Percentiles rank a stretch among this genome's conserved stretches.
phyloP scores from a whole-genome alignment of 2,888 invertebrate genomes.

The Piscicola geometra region DNA sequence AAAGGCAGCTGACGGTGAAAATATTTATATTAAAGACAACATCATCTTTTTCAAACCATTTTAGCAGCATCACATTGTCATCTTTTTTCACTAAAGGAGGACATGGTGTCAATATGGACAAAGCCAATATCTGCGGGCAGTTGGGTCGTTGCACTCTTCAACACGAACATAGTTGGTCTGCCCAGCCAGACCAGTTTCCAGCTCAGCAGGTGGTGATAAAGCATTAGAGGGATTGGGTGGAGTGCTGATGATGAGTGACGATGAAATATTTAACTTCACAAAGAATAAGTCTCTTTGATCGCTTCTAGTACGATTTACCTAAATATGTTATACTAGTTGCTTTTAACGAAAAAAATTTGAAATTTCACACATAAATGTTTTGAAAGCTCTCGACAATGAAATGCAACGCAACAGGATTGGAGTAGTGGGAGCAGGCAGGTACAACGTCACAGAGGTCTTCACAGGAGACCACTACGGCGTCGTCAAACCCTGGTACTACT shows the following conservation, averaged over 20 bases:
- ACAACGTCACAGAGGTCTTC: slow-evolving; percentile 42
- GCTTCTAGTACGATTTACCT: too few relatives aligned
- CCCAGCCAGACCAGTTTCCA: slow-evolving; percentile 38
- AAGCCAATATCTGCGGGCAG: slow-evolving; percentile 43
- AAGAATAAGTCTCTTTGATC: too few relatives aligned
- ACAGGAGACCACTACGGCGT: slow-evolving; percentile 44
- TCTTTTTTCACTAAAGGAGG: slow-evolving; percentile 39
- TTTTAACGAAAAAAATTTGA: too few relatives aligned
- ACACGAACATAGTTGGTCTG: slow-evolving; percentile 41
- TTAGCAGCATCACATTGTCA: not conserved
- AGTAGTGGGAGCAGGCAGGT: slow-evolving; percentile 43
- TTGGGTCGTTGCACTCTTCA: slow-evolving; percentile 42
- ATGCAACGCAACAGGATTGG: slow-evolving; percentile 34
- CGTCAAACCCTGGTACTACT: slow-evolving; percentile 42
- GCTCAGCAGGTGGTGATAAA: slow-evolving; percentile 35
- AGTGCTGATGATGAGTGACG: too few relatives aligned
- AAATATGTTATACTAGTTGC: too few relatives aligned
- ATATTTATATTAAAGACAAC: not conserved
- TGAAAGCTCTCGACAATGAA: too few relatives aligned
- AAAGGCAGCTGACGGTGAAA: slow-evolving; percentile 36
- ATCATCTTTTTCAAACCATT: not conserved
- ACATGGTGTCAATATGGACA: slow-evolving; percentile 42
- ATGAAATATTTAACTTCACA: too few relatives aligned
- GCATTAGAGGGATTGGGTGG: too few relatives aligned
- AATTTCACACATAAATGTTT: too few relatives aligned